Conservation (phyloP, 2,797 vertebrate genomes). For the Podargus strigoides region DNA sequence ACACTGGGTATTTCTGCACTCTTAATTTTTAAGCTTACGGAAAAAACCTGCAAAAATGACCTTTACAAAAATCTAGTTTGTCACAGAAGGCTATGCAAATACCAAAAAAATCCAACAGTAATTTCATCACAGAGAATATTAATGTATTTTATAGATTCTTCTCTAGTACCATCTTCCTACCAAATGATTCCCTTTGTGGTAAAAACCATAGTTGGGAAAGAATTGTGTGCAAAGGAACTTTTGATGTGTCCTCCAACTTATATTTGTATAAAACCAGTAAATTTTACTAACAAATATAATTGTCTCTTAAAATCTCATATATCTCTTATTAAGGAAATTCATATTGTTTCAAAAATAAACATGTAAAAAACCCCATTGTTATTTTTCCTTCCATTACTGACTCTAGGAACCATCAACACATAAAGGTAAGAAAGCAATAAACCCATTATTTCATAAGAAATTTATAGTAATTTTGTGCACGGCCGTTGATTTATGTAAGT, state of each 20-base stretch:
- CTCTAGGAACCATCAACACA: neutral
- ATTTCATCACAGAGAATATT: neutral
- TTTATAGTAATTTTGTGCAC: neutral
- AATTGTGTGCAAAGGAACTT: neutral
- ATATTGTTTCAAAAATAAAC: neutral
- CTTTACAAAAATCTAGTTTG: neutral
- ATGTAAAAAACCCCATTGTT: rapidly evolving
- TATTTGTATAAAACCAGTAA: neutral
- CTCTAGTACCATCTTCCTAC: neutral
- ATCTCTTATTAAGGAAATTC: neutral
- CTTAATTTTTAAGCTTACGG: neutral
- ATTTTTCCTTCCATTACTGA: neutral
- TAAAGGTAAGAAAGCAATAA: neutral
- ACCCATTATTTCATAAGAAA: neutral
- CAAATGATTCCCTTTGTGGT: neutral
- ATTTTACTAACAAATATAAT: neutral
- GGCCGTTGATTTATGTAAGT: neutral
- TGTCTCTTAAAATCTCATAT: neutral
- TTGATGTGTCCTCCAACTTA: neutral
- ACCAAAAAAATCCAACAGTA: too few species aligned
- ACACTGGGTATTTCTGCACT: neutral
- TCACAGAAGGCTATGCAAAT: neutral
- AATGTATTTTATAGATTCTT: neutral
- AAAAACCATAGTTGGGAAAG: neutral
- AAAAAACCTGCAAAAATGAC: neutral